Conservation (phyloP, 2,797 vertebrate genomes). For the Nothura maculosa region DNA sequence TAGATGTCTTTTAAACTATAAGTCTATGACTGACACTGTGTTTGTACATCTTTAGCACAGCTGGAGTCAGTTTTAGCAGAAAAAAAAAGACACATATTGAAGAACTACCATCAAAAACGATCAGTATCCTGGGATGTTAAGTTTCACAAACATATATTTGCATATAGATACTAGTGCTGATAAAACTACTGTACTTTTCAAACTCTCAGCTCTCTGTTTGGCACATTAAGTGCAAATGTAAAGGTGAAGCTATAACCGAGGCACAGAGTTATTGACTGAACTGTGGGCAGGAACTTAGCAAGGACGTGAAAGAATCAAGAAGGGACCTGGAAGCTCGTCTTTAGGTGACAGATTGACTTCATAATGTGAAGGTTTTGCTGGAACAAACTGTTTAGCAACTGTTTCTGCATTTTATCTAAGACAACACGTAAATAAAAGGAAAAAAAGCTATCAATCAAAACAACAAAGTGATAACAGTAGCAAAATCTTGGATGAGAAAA, state of each 20-base stretch:
- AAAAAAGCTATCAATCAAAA: slow-evolving; percentile 8
- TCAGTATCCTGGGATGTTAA: neutral
- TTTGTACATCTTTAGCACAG: neutral
- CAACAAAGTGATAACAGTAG: slow-evolving; percentile 15
- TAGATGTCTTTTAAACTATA: neutral
- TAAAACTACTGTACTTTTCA: neutral
- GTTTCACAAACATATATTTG: neutral
- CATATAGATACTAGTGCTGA: neutral
- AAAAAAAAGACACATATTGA: neutral
- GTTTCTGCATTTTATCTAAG: slow-evolving; percentile 5
- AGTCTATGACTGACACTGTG: neutral
- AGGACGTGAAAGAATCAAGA: neutral
- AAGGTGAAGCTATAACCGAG: slow-evolving; percentile 1
- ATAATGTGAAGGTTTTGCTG: neutral
- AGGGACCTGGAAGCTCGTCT: neutral
- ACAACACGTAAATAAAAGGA: neutral
- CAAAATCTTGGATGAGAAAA: slow-evolving; percentile 20
- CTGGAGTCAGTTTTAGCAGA: neutral
- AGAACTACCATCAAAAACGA: neutral
- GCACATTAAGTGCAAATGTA: neutral
- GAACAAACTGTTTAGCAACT: neutral
- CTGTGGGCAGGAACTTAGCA: neutral
- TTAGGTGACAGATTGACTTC: neutral
- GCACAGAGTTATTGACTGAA: neutral
- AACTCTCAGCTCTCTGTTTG: neutral